Evolutionary conservation across 2,888 invertebrate genomes (phyloP), one percentile per base, ranked within the genome.

Genomic region (Baccha elongata): DNA sequence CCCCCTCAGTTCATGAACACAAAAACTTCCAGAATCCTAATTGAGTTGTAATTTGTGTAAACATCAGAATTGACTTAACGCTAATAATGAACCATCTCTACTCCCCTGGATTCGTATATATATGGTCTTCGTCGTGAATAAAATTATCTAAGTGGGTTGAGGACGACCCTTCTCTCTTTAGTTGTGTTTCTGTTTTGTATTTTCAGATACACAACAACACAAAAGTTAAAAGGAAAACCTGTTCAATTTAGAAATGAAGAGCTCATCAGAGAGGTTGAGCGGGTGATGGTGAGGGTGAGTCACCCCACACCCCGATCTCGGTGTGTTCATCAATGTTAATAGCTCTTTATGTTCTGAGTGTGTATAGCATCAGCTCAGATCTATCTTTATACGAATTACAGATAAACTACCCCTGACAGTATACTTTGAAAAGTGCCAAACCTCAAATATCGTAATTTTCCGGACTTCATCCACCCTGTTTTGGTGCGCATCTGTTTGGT

Each of bases 1-100:
- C 69, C 48, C 62, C 42, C 65, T 35, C 23, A 19, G 42, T 13
- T 44, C n/a, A 37, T 13, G 44, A 53, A 65, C 40, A 68, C 37
- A 65, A 69, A 75, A 81, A 71, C 67, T 81, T 72, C 67, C 64
- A 62, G 76, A 65, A 76, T 72, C 85, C 85, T 85, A 86, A 86
- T 86, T 86, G 85, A 86, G 86, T 85, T 86, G 85, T 86, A 86
- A 86, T 85, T 86, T 85, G 85, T 86, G 86, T 86, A 86, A 86
- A 86, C 86, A 86, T 85, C 84, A 85, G 84, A 86, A 86, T 86
- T 86, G 85, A 86, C 86, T 86, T 86, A 86, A 84, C 86, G 85
- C 85, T 86, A 85, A 86, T 85, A 85, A 73, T 58, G 75, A 80
- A 80, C 74, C 62, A 72, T 55, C 40, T 37, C 42, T 37, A n/a